Evolutionary conservation across 2,113 vertebrate genomes (phyloP).

Genomic region (Ictalurus punctatus): DNA sequence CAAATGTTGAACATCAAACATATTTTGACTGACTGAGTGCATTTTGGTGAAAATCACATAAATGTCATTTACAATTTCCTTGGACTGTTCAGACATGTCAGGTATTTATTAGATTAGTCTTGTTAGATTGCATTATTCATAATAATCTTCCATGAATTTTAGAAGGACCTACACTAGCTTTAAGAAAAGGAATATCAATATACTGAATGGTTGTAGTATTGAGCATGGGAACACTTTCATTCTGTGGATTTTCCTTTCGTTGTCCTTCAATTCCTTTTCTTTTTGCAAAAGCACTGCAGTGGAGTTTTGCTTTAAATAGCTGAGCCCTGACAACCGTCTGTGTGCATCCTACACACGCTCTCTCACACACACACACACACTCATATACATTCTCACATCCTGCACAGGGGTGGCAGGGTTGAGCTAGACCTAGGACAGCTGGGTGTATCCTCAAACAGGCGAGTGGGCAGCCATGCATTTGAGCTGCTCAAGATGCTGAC

Average conservation of each 20-base stretch:
- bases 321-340: constrained; percentile 56
- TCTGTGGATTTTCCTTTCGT: constrained; percentile 9
- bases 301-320: constrained; percentile 58
- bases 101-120: neutral
- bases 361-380: neutral
- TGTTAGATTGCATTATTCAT: neutral
- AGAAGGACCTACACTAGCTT: neutral
- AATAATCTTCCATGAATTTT: neutral
- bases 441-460: constrained; percentile 56
- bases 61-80: neutral
- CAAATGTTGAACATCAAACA: neutral
- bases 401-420: constrained; percentile 46
- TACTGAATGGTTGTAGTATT: neutral
- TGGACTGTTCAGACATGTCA: neutral
- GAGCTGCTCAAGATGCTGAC: constrained; percentile 51
- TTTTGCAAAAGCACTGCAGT: constrained; percentile 42
- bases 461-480: constrained; percentile 57
- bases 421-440: constrained; percentile 54
- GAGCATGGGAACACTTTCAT: neutral
- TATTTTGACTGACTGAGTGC: neutral
- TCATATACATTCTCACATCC: constrained; percentile 48
- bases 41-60: neutral
- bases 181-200: neutral
- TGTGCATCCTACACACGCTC: constrained; percentile 47
- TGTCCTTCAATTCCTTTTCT: constrained; percentile 21